Evolutionary conservation across 2,888 invertebrate genomes (phyloP).

Genomic region (Aphidoletes aphidimyza): DNA sequence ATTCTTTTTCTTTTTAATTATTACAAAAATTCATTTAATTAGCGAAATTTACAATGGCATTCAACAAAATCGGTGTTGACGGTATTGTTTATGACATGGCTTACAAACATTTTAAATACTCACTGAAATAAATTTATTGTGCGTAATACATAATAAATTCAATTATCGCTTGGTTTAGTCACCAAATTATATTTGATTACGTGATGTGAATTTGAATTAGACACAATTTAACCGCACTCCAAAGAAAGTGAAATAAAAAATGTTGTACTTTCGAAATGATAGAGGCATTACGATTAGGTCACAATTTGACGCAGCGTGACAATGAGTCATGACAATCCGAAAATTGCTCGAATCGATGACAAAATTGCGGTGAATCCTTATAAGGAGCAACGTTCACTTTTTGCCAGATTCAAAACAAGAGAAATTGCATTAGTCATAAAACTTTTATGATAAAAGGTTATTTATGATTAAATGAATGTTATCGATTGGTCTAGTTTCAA

Average conservation of each 20-base stretch:
- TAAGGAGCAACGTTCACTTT: not conserved
- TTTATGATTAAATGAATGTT: too few relatives aligned
- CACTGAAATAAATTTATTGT: not conserved
- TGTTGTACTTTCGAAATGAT: constrained; percentile 36
- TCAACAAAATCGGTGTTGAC: too few relatives aligned
- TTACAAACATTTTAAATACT: not conserved
- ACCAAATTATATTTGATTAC: constrained; percentile 27
- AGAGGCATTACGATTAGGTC: constrained; percentile 47
- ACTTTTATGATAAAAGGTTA: too few relatives aligned
- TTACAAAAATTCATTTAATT: too few relatives aligned
- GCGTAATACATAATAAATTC: not conserved
- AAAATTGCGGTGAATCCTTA: not conserved
- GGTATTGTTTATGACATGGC: not conserved
- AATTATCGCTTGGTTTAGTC: not conserved
- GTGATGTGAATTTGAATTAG: not conserved
- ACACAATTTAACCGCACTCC: not conserved
- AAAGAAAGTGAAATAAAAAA: constrained; percentile 31
- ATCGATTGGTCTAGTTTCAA: too few relatives aligned
- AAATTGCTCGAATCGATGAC: not conserved
- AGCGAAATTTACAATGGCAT: too few relatives aligned
- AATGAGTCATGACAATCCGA: not conserved
- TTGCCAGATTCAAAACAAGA: too few relatives aligned
- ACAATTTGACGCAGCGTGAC: not conserved
- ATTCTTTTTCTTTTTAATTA: too few relatives aligned
- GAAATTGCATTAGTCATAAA: too few relatives aligned